A percentile compares a stretch with the other conserved stretches of the same genome.
Conservation (phyloP, 1,140 invertebrate species). For the Bombus soroeensis region DNA sequence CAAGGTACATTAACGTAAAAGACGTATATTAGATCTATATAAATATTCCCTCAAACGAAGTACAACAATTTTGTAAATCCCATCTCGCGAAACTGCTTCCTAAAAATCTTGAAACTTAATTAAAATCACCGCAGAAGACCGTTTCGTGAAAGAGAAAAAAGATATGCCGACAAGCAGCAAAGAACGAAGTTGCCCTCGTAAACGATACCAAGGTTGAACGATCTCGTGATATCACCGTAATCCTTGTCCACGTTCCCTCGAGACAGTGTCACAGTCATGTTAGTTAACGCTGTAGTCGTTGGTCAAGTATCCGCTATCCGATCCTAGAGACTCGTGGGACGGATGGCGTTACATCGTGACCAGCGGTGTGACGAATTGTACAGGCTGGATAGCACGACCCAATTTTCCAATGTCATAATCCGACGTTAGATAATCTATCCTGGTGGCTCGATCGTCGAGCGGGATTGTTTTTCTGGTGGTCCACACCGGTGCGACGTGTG, state of each 20-base stretch:
- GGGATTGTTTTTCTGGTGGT: background rate
- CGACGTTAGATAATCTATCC: constrained; percentile 47
- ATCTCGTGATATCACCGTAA: constrained; percentile 58
- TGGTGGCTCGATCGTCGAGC: constrained; percentile 20
- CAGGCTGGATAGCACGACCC: constrained; percentile 43
- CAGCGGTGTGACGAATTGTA: constrained; percentile 54
- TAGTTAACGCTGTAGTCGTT: constrained; percentile 61
- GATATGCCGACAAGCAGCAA: constrained; percentile 15
- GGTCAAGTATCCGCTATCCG: constrained; percentile 66
- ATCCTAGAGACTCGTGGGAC: constrained; percentile 70
- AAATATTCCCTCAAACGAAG: too few relatives aligned
- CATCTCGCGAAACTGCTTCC: background rate
- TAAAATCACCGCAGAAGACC: background rate
- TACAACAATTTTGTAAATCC: too few relatives aligned
- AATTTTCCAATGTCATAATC: constrained; percentile 71
- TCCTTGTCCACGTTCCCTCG: constrained; percentile 49
- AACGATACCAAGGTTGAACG: constrained; percentile 41
- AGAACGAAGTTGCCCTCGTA: constrained; percentile 1
- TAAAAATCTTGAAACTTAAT: background rate
- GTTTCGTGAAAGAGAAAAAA: background rate
- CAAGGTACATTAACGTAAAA: too few relatives aligned
- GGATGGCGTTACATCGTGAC: constrained; percentile 39
- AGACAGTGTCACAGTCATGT: constrained; percentile 53
- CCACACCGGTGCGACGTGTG: background rate
- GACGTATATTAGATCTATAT: too few relatives aligned